Evolutionary conservation across 2,797 vertebrate genomes (phyloP).

Genomic region (Mastacembelus armatus): DNA sequence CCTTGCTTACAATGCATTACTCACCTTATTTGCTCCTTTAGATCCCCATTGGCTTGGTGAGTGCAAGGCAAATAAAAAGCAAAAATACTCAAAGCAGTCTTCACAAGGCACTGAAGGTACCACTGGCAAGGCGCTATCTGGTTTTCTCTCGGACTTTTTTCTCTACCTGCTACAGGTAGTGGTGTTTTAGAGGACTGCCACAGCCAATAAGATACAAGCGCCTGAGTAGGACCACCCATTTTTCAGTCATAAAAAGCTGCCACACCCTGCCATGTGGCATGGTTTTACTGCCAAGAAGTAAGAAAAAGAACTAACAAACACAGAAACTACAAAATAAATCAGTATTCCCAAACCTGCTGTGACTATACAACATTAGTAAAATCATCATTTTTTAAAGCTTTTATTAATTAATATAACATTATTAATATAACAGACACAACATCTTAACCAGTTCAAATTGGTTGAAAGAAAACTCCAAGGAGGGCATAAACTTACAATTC

Average conservation of each 20-base stretch:
- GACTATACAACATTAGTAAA: slow-evolving; percentile 14
- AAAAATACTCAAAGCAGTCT: slow-evolving; percentile 25
- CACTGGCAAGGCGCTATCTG: slow-evolving; percentile 42
- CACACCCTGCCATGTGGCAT: slow-evolving; percentile 79
- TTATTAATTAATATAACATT: slow-evolving; percentile 20
- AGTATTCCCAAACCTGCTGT: slow-evolving; percentile 5
- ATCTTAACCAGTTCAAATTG: slow-evolving; percentile 39
- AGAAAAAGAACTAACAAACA: slow-evolving; percentile 10
- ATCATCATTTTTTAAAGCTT: slow-evolving; percentile 6
- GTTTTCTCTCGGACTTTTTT: slow-evolving; percentile 85
- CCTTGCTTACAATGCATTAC: slow-evolving; percentile 57
- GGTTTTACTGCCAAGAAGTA: slow-evolving; percentile 20
- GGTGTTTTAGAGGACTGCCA: slow-evolving; percentile 79
- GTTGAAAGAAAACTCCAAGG: slow-evolving; percentile 24
- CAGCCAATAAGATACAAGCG: slow-evolving; percentile 82
- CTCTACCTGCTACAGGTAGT: slow-evolving; percentile 84
- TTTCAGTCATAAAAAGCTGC: slow-evolving; percentile 56
- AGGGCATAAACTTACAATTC: slow-evolving; percentile 42
- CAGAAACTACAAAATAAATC: not conserved
- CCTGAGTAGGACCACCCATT: slow-evolving; percentile 73
- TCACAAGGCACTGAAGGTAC: slow-evolving; percentile 8
- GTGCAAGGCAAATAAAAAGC: slow-evolving; percentile 19
- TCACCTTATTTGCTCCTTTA: slow-evolving; percentile 69
- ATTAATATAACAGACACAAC: slow-evolving; percentile 28
- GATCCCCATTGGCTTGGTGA: slow-evolving; percentile 46